Percentiles rank a stretch among this genome's conserved stretches.
phyloP scores from a whole-genome alignment of 1,140 invertebrate genomes.

The fruit fly (Drosophila melanogaster) region Release_6_plus_ISO1_MT NT_033779.5:2164001-2164500 shows the following conservation, averaged over 20 bases:
- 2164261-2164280: conserved; percentile 35
- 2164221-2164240: conserved; percentile 11
- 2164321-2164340: not conserved
- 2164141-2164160: conserved; percentile 77
- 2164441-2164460: not conserved
- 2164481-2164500: not conserved
- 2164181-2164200: conserved; percentile 44
- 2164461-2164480: conserved; percentile 3
- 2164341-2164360: not conserved
- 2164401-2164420: not conserved
- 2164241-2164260: conserved; percentile 37
- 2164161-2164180: conserved; percentile 46
- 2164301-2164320: not conserved
- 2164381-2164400: too few species aligned
- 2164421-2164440: not conserved
- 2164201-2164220: conserved; percentile 25
- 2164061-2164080: conserved; percentile 60
- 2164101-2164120: conserved; percentile 5
- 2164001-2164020: conserved; percentile 42
- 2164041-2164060: conserved; percentile 38
- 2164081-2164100: conserved; percentile 61
- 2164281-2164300: conserved; percentile 19
- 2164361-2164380: too few species aligned
- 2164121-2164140: conserved; percentile 34
- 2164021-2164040: conserved; percentile 45